Base-by-base conservation (phyloP, 2,797 vertebrate species). In the Syngnathus rostellatus region DNA sequence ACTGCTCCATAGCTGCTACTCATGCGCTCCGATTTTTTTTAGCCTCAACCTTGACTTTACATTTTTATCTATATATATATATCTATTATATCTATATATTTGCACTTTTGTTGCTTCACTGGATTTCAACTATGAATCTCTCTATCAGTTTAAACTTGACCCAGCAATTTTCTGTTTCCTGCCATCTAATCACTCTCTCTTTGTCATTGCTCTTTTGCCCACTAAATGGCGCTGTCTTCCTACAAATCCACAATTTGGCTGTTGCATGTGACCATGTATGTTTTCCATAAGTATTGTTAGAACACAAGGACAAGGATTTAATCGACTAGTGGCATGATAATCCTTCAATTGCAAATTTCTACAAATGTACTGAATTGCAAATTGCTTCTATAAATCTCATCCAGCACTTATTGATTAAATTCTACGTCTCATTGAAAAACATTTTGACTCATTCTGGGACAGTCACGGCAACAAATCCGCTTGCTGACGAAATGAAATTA, bases 1-100 rank as follows among this genome's bases (percentile, higher is more conserved):
- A 92, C 84, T 85, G 73, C 82, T 83, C 62, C 77, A 77, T 72
- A 77, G 77, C 76, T 86, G 77, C 77, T 83, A 66, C 17, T 59
- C 60, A 62, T 12, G 6, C 60, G 10, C 21, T 16, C 21, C 10
- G 12, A 21, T 43, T 21, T 43, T 43, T 21, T 43, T 43, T 14
- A 43, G 40, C 21, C 41, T 45, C n/a, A 61, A 57, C 53, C 50
- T 12, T 50, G 11, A 55, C 57, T 63, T 70, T 31, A 38, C 66
- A 58, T 67, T n/a, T 46, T 67, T 62, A n/a, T 55, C 23, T 23
- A 23, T 23, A 23, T 23, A 23, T n/a, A 1, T 23, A 23, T 23
- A 23, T 23, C 23, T 23, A 23, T 23, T 23, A 51, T 66, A 40
- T 60, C 0, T 58, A 12, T 12, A 12, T 43, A 10, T 43, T 38